Conservation (phyloP, 2,888 invertebrate genomes). For the Tipula lateralis region DNA sequence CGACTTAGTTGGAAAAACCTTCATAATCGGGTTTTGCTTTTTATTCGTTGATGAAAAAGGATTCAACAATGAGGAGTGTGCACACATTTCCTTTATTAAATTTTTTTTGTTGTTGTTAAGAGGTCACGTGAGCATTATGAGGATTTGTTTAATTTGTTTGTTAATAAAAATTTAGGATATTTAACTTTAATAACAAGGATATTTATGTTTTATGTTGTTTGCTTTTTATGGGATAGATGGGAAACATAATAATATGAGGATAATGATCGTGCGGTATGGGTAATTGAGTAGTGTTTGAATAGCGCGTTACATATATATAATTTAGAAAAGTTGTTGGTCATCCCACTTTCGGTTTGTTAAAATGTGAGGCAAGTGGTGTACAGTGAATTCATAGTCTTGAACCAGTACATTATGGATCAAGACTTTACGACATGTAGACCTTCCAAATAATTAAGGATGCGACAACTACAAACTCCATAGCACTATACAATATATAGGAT, state of each 20-base stretch:
- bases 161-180: neutral
- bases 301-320: no score
- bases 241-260: neutral
- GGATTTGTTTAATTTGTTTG: constrained; percentile 15
- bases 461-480: no score
- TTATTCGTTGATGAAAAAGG: neutral
- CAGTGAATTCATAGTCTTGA: no score
- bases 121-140: constrained; percentile 19
- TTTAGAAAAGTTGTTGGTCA: no score
- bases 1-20: neutral
- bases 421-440: no score
- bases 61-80: constrained; percentile 11
- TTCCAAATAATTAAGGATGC: no score
- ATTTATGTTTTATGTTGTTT: neutral
- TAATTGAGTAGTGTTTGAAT: neutral
- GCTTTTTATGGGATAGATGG: neutral
- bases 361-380: no score
- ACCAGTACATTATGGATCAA: no score
- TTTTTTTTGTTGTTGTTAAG: neutral
- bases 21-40: neutral
- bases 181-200: neutral
- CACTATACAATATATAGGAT: no score
- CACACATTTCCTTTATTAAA: neutral
- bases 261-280: neutral
- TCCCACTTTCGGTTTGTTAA: no score